Percentiles rank a stretch among this genome's conserved stretches.
Conservation (phyloP, 2,888 invertebrate genomes). For the Periphyllus acericola region DNA sequence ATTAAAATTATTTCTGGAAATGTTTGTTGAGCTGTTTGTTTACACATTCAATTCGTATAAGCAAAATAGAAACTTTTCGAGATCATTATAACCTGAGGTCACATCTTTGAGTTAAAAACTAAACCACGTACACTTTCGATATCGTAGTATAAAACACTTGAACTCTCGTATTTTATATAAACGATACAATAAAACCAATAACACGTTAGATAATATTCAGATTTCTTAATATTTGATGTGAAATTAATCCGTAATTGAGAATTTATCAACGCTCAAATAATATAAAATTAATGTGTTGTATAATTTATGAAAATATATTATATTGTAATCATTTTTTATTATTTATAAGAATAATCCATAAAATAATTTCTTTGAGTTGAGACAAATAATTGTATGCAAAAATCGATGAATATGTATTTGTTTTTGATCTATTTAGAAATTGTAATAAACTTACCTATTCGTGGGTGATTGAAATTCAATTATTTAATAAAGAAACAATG, state of each 20-base stretch:
- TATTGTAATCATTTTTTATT: too few relatives aligned
- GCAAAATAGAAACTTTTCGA: conserved; percentile 38
- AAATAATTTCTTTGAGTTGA: too few relatives aligned
- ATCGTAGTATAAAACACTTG: background rate
- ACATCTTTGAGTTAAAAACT: conserved; percentile 7
- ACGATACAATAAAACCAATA: background rate
- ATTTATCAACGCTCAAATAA: background rate
- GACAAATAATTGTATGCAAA: too few relatives aligned
- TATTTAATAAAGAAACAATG: too few relatives aligned
- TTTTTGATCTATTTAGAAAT: too few relatives aligned
- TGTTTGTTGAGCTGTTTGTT: background rate
- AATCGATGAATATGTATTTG: too few relatives aligned
- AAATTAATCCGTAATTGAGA: background rate
- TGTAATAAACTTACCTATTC: too few relatives aligned
- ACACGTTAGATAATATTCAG: conserved; percentile 25
- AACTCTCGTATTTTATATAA: conserved; percentile 12
- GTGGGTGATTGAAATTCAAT: too few relatives aligned
- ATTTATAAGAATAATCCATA: too few relatives aligned
- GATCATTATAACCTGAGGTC: conserved; percentile 3
- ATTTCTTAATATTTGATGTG: background rate
- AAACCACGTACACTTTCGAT: conserved; percentile 31
- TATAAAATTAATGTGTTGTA: too few relatives aligned
- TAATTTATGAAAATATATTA: too few relatives aligned
- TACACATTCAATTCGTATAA: background rate
- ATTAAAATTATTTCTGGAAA: background rate